Percentiles rank a stretch among this genome's conserved stretches.
Evolutionary conservation across 2,797 vertebrate genomes (phyloP).

Genomic region (Pagetopsis macropterus): DNA sequence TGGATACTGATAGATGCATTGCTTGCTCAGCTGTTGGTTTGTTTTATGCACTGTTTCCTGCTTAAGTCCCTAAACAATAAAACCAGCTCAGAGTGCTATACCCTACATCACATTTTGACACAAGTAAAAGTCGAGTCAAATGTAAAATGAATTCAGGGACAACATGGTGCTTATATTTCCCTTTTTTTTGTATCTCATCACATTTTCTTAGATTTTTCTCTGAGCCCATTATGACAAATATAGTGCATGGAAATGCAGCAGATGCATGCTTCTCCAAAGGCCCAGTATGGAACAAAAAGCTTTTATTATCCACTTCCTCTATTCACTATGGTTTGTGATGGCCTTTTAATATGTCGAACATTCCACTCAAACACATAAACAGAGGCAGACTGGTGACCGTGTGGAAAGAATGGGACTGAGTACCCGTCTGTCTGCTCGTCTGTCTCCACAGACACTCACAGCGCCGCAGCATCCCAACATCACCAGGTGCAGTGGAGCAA

Average conservation of each 20-base stretch:
- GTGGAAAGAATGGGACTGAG: conserved; percentile 33
- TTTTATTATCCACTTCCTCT: background rate
- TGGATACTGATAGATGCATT: conserved; percentile 44
- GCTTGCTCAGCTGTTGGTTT: conserved; percentile 51
- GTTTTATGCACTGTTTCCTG: conserved; percentile 14
- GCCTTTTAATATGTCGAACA: conserved; percentile 30
- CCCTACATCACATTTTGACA: background rate
- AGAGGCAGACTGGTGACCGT: conserved; percentile 11
- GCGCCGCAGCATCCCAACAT: conserved; percentile 63
- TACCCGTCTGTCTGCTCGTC: conserved; percentile 34
- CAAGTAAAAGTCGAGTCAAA: background rate
- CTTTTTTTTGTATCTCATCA: background rate
- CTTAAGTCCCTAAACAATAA: background rate
- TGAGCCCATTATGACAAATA: background rate
- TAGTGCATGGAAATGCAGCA: background rate
- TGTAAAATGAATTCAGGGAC: background rate
- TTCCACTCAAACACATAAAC: conserved; percentile 20
- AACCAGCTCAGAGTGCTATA: background rate
- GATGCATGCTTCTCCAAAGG: background rate
- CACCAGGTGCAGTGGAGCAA: conserved; percentile 79
- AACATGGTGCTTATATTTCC: background rate
- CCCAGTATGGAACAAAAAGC: background rate
- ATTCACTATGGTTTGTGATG: background rate
- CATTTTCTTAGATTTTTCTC: background rate
- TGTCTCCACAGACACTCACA: conserved; percentile 41